phyloP scores from a whole-genome alignment of 2,797 vertebrate genomes.

The Capromys pilorides region DNA sequence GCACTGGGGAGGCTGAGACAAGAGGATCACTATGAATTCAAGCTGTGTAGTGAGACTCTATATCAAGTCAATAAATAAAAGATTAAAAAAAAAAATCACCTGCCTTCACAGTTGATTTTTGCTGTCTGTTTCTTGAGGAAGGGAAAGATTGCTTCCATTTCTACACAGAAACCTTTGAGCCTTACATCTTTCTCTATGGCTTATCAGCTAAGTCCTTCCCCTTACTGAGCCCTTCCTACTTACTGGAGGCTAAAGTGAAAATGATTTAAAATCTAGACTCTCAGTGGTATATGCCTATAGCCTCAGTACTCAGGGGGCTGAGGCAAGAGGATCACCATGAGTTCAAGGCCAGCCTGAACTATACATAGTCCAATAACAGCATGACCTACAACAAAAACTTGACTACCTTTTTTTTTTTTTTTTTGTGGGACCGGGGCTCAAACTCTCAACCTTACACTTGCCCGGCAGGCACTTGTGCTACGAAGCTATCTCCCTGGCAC shows the following conservation, averaged over 20 bases:
- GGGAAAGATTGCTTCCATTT: not conserved
- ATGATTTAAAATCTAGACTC: not conserved
- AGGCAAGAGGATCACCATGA: not conserved
- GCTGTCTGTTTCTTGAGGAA: not conserved
- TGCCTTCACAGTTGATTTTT: not conserved
- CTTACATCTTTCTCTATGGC: not conserved
- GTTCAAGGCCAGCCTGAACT: not conserved
- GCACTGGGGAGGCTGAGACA: no score
- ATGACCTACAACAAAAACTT: not conserved
- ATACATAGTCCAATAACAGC: not conserved
- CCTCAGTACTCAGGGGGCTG: not conserved
- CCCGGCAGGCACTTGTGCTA: no score
- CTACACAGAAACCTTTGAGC: not conserved
- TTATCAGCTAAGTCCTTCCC: not conserved
- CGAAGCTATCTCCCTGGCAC: no score
- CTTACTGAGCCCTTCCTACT: not conserved
- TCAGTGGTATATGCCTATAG: not conserved
- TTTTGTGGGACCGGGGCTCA: no score
- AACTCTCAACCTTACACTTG: no score
- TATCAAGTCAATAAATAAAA: no score
- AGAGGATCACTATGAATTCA: no score
- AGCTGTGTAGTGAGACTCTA: no score
- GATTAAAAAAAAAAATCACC: not conserved
- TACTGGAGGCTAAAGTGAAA: conserved; percentile 29
- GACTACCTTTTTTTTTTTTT: not conserved